Percentiles rank a stretch among this genome's conserved stretches.
These are phyloP conservation scores for Galaxias olidus DNA, from an alignment of 2,797 vertebrate species.

Conservation along the genomic window DNA sequence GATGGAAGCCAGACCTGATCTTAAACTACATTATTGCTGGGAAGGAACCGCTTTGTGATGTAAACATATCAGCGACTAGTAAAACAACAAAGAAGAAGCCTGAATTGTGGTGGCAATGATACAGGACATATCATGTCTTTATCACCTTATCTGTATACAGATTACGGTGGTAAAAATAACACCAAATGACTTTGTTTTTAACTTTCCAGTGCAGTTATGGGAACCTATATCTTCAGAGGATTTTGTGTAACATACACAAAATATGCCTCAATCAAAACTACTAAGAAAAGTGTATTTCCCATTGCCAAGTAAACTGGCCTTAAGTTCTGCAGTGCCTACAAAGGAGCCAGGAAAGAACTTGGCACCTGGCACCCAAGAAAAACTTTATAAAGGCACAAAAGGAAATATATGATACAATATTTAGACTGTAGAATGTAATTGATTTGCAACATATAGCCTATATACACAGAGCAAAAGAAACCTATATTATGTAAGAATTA, in stretches of 20 bases:
- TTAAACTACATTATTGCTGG: not conserved
- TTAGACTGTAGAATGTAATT: no score
- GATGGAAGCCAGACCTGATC: not conserved
- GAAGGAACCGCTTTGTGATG: not conserved
- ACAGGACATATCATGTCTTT: slow-evolving; percentile 2
- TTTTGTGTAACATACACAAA: no score
- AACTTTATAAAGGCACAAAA: no score
- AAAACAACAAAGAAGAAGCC: not conserved
- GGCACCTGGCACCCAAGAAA: no score
- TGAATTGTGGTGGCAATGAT: slow-evolving; percentile 8
- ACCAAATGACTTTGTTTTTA: slow-evolving; percentile 53
- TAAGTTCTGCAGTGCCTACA: no score
- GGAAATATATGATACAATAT: no score
- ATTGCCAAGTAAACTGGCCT: no score
- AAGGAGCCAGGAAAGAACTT: no score
- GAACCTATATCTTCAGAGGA: slow-evolving; percentile 43
- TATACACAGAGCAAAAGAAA: no score
- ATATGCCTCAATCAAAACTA: slow-evolving; percentile 44
- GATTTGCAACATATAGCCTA: no score
- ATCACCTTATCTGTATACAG: slow-evolving; percentile 26
- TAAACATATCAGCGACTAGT: not conserved
- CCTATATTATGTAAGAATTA: no score
- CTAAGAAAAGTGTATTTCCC: not conserved
- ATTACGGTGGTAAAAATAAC: slow-evolving; percentile 45
- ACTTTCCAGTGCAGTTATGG: slow-evolving; percentile 34